These are phyloP conservation scores for Diaprepes abbreviatus DNA, from an alignment of 2,888 invertebrate genomes.

Conservation along the genomic window DNA sequence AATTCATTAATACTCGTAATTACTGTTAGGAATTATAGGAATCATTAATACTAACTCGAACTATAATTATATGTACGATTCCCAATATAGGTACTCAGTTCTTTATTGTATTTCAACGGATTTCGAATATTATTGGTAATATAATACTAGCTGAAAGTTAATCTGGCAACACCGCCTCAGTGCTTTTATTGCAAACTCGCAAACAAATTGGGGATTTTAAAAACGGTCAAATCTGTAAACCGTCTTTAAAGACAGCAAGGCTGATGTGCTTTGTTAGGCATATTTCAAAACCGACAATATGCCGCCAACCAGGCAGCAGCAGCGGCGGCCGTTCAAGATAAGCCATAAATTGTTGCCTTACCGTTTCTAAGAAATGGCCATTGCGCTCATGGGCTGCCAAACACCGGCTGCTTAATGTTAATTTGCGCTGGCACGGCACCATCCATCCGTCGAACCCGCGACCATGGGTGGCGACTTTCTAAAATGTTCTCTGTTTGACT, in stretches of 20 bases:
- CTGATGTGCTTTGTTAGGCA: slow-evolving; percentile 5
- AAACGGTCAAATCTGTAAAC: slow-evolving; percentile 7
- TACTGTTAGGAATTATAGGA: too few relatives aligned
- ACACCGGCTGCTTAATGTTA: slow-evolving; percentile 10
- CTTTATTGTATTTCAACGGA: too few relatives aligned
- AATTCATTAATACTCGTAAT: too few relatives aligned
- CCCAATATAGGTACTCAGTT: too few relatives aligned
- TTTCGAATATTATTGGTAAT: too few relatives aligned
- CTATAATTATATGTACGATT: too few relatives aligned
- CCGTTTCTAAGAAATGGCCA: slow-evolving; percentile 12
- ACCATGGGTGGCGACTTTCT: slow-evolving; percentile 5
- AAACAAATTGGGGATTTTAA: not conserved
- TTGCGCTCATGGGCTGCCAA: slow-evolving; percentile 12
- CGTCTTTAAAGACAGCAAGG: slow-evolving; percentile 1
- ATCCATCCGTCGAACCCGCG: slow-evolving; percentile 12
- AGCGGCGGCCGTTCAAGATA: slow-evolving; percentile 2
- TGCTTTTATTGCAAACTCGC: not conserved
- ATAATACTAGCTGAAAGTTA: too few relatives aligned
- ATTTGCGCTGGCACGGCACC: slow-evolving; percentile 13
- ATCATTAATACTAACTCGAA: too few relatives aligned
- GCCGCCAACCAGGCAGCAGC: slow-evolving; percentile 12
- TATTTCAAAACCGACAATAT: slow-evolving; percentile 13
- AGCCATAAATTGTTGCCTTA: slow-evolving; percentile 8
- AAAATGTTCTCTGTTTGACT: too few relatives aligned
- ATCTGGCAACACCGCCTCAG: not conserved